Percentiles rank a stretch among this genome's conserved stretches.
These are phyloP conservation scores for Microcaecilia unicolor DNA, from an alignment of 2,797 vertebrate genomes.

Conservation along the genomic window DNA sequence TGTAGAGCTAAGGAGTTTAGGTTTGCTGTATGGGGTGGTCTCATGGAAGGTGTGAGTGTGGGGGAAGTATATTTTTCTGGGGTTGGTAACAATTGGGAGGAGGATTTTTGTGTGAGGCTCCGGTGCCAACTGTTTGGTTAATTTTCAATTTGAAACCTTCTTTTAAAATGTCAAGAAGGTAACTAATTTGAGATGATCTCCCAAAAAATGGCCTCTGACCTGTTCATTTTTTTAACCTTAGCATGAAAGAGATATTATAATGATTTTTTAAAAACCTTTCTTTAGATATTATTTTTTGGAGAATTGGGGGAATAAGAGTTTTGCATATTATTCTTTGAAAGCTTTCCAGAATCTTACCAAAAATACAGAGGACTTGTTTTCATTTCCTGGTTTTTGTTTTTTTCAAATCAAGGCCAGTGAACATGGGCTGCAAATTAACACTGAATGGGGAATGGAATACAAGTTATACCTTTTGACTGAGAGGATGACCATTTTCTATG, in stretches of 20 bases:
- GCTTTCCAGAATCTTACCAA: constrained; percentile 5
- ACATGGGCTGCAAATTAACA: constrained; percentile 34
- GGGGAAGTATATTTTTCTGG: too few species aligned
- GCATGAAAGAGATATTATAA: constrained; percentile 42
- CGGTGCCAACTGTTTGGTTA: too few species aligned
- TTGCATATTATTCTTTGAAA: constrained; percentile 17
- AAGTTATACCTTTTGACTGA: constrained; percentile 37
- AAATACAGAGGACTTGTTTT: constrained; percentile 30
- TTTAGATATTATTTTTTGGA: constrained; percentile 27
- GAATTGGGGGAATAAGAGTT: too few species aligned
- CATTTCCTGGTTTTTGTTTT: constrained; percentile 18
- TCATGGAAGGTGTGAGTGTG: too few species aligned
- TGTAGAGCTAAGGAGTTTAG: too few species aligned
- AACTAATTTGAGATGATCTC: constrained; percentile 68
- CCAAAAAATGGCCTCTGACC: constrained; percentile 50
- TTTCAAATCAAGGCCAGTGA: constrained; percentile 25
- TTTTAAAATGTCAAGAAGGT: constrained; percentile 65
- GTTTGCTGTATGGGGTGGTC: too few species aligned
- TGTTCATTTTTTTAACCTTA: constrained; percentile 57
- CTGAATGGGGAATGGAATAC: constrained; percentile 18
- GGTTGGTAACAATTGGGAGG: too few species aligned
- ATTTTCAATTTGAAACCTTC: constrained; percentile 62
- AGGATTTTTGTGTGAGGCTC: too few species aligned
- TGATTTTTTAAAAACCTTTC: constrained; percentile 39
- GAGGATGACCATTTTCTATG: constrained; percentile 21